Base-by-base conservation (phyloP, 1,140 invertebrate species). In the Colletes gigas region DNA sequence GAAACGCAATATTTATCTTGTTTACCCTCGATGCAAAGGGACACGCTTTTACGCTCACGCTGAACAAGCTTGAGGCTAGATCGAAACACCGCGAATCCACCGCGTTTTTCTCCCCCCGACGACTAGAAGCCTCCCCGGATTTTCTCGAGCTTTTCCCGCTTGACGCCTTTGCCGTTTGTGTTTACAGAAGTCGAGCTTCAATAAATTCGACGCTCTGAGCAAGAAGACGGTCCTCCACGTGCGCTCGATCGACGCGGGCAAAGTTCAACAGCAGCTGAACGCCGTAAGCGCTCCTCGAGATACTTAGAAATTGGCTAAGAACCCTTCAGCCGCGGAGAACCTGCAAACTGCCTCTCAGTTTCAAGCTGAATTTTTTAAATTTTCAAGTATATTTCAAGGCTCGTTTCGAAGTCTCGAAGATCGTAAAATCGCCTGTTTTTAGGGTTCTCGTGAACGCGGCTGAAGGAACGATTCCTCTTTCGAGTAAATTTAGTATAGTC, bases 161-260 rank as follows among this genome's bases (percentile, higher is more conserved):
- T 85, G 60, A 85, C 69, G 60, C 17, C 8, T 50, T 10, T 19
- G 30, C 1, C n/a, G 57, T 83, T 86, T 83, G 65, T 86, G 74
- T 71, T 94, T 94, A 50, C 93, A 97, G 96, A 97, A 96, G 94
- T 96, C 95, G 83, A 97, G 96, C 93, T 97, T 97, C 90, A 96
- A 94, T 83, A 96, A 97, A 94, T 96, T 96, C 91, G 96, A 96
- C 88, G 95, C 96, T 71, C 91, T 96, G 54, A 95, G 94, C 86
- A 96, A 96, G 92, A 96, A 96, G 90, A 94, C 95, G 82, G 92
- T 95, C 30, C 93, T 96, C 17, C 95, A 96, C 91, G 95, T 96
- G 73, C 93, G 95, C 83, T 96, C 95, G 66, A 94, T 94, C 78
- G 95, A 96, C 91, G 94, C 95, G 77, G 93, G 94, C 81, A 96